phyloP scores from a whole-genome alignment of 92 coral and sea anemone species.

The Blastomussa wellsi region DNA sequence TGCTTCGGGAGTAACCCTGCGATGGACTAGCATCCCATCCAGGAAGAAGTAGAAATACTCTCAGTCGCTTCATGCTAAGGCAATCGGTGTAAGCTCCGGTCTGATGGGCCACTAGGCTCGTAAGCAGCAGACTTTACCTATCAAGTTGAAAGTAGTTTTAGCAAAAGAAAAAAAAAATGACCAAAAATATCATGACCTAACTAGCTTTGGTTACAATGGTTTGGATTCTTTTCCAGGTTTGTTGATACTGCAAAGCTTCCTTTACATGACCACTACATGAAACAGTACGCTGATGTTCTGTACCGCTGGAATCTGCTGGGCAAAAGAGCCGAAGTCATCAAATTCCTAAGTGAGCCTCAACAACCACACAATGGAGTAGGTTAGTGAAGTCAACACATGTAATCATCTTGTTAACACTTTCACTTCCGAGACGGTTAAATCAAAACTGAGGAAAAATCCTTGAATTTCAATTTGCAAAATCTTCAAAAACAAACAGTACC shows the following conservation, averaged over 20 bases:
- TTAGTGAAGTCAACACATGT: slow-evolving; percentile 36
- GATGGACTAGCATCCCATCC: no score
- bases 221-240: slow-evolving; percentile 55
- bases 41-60: no score
- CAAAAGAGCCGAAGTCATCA: slow-evolving; percentile 87
- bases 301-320: slow-evolving; percentile 90
- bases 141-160: neutral
- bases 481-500: no score
- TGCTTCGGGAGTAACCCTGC: no score
- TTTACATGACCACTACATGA: slow-evolving; percentile 86
- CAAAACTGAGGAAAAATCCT: no score
- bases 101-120: no score
- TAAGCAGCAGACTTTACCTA: no score
- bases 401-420: no score
- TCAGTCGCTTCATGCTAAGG: no score
- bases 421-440: no score
- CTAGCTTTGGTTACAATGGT: neutral
- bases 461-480: no score
- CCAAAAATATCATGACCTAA: neutral
- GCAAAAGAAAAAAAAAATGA: neutral
- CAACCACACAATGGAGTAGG: slow-evolving; percentile 73
- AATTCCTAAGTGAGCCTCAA: slow-evolving; percentile 75
- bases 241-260: slow-evolving; percentile 65
- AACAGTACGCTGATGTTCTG: slow-evolving; percentile 89
- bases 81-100: no score